Percentiles rank a stretch among this genome's conserved stretches.
Evolutionary conservation across 2,113 vertebrate species (phyloP).

Genomic region (Anoplopoma fimbria): DNA sequence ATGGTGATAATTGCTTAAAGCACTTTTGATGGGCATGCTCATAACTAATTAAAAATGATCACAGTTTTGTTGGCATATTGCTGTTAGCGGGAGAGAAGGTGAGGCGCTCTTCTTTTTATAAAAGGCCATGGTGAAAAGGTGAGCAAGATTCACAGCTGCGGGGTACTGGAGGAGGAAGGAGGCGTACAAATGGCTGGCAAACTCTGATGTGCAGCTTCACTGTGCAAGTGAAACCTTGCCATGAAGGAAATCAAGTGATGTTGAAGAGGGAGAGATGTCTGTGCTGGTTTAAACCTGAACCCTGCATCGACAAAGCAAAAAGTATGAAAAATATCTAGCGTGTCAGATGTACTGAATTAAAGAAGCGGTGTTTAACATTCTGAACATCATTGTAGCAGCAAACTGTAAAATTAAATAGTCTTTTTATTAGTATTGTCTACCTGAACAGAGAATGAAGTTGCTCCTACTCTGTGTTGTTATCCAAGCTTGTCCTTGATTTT

Average conservation of each 20-base stretch:
- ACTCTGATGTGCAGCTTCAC: constrained; percentile 51
- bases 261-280: constrained; percentile 23
- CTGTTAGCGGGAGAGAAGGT: constrained; percentile 67
- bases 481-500: too few species aligned
- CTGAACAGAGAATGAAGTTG: too few species aligned
- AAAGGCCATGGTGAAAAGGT: constrained; percentile 40
- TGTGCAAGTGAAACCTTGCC: constrained; percentile 30
- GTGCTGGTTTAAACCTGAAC: constrained; percentile 3
- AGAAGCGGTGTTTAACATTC: not conserved
- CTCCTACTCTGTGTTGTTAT: too few species aligned
- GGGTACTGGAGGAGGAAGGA: constrained; percentile 57
- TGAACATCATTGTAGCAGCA: not conserved
- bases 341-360: not conserved
- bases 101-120: constrained; percentile 51
- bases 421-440: too few species aligned
- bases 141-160: constrained; percentile 70
- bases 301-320: constrained; percentile 12
- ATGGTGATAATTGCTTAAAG: constrained; percentile 87
- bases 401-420: not conserved
- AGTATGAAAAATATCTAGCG: not conserved
- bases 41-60: constrained; percentile 91
- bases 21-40: constrained; percentile 87
- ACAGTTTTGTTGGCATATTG: constrained; percentile 89
- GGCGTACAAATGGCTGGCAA: constrained; percentile 61
- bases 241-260: constrained; percentile 40